A percentile compares a stretch with the other conserved stretches of the same genome.
Evolutionary conservation across 2,113 vertebrate genomes (phyloP).

Genomic region (Heliornis fulica): DNA sequence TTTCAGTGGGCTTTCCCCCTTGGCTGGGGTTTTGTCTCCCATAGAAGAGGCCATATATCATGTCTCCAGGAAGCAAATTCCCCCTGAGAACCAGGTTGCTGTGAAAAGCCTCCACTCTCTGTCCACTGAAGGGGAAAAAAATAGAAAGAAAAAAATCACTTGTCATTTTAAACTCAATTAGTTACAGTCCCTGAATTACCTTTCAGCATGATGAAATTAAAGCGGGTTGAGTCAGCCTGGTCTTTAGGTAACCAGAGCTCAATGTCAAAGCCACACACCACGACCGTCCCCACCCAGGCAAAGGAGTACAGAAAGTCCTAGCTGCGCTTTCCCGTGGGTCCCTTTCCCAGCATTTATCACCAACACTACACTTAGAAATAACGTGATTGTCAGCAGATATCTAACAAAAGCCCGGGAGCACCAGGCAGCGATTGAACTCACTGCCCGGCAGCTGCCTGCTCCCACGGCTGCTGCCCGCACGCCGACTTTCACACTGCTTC

Average conservation of each 20-base stretch:
- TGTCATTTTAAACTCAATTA: background rate
- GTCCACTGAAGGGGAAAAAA: background rate
- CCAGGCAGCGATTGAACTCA: background rate
- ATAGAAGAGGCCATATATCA: background rate
- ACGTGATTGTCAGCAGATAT: background rate
- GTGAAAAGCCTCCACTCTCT: background rate
- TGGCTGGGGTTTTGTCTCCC: background rate
- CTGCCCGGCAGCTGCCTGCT: background rate
- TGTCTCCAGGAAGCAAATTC: background rate
- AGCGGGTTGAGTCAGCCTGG: background rate
- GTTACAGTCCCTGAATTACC: background rate
- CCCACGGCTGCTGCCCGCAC: background rate
- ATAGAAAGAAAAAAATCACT: background rate
- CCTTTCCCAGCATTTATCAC: background rate
- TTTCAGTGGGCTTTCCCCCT: background rate
- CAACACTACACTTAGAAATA: background rate
- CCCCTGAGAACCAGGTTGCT: background rate
- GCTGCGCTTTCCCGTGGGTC: background rate
- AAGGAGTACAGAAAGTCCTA: background rate
- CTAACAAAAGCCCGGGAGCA: background rate
- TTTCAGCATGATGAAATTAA: background rate
- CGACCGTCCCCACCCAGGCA: background rate
- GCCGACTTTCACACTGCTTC: background rate
- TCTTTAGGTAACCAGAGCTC: background rate
- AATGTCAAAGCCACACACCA: background rate